A percentile compares a stretch with the other conserved stretches of the same genome.
Conservation (phyloP, 2,113 vertebrate species). For the Catharus minimus region DNA sequence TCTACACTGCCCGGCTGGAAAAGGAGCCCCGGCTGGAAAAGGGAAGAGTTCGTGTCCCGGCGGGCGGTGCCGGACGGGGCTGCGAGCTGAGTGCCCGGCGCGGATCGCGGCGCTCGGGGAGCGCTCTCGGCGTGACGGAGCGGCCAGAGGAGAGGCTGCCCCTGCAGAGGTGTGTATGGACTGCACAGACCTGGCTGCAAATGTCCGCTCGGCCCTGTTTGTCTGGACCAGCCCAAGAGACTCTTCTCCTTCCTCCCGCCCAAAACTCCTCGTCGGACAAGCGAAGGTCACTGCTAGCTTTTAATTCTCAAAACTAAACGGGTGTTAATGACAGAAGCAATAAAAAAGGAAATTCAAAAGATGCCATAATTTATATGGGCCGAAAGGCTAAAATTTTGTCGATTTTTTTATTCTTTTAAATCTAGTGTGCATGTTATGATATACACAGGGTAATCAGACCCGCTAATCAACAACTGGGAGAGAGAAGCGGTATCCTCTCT, state of each 20-base stretch:
- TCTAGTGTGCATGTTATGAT: slow-evolving; percentile 15
- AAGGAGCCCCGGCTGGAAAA: not conserved
- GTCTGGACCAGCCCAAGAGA: not conserved
- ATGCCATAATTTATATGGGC: slow-evolving; percentile 65
- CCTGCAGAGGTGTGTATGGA: not conserved
- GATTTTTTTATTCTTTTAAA: not conserved
- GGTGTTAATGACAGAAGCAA: slow-evolving; percentile 67
- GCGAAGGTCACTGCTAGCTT: not conserved
- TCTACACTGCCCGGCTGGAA: not conserved
- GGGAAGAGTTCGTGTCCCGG: not conserved
- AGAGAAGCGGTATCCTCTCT: slow-evolving; percentile 27
- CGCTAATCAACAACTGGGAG: slow-evolving; percentile 52
- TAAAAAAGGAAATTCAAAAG: slow-evolving; percentile 66
- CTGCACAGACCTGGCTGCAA: not conserved
- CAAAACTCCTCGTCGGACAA: not conserved
- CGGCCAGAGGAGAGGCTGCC: not conserved
- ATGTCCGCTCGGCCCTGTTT: not conserved
- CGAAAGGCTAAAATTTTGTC: slow-evolving; percentile 16
- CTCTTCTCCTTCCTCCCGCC: not conserved
- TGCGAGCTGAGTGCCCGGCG: not conserved
- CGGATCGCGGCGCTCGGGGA: not conserved
- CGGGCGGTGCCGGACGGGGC: too few species aligned
- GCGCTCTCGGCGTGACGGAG: not conserved
- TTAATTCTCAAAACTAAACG: slow-evolving; percentile 48
- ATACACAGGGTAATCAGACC: slow-evolving; percentile 45